phyloP scores from a whole-genome alignment of 2,113 vertebrate species.

The Heterocephalus glaber region DNA sequence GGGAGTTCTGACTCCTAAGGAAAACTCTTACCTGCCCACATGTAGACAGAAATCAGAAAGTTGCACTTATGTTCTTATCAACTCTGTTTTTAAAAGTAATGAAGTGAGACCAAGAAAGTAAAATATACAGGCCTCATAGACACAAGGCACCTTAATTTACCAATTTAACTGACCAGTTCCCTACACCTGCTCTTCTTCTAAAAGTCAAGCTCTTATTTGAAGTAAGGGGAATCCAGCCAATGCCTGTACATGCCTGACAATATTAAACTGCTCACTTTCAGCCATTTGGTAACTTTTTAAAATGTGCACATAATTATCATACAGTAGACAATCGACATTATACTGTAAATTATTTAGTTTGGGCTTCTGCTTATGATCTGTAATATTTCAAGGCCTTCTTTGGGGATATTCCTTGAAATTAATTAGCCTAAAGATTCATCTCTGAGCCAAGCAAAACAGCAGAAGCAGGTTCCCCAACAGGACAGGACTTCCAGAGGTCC shows the following conservation, averaged over 20 bases:
- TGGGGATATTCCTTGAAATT: conserved; percentile 8
- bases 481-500: not conserved
- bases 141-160: not conserved
- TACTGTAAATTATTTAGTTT: conserved; percentile 9
- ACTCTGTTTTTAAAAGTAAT: not conserved
- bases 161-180: conserved; percentile 36
- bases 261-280: not conserved
- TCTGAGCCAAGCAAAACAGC: not conserved
- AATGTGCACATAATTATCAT: not conserved
- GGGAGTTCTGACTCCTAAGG: not conserved
- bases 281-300: not conserved
- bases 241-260: conserved; percentile 14
- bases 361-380: not conserved
- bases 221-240: not conserved
- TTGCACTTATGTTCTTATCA: not conserved
- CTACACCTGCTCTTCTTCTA: not conserved
- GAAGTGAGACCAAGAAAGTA: not conserved
- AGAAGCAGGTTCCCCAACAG: not conserved
- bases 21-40: not conserved
- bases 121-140: not conserved
- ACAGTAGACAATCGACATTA: not conserved
- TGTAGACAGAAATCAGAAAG: not conserved
- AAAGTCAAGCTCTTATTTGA: conserved; percentile 1
- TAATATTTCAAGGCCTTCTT: not conserved
- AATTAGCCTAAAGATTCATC: not conserved